Base-by-base conservation (phyloP, 2,888 invertebrate genomes). In the Criorhina ranunculi region DNA sequence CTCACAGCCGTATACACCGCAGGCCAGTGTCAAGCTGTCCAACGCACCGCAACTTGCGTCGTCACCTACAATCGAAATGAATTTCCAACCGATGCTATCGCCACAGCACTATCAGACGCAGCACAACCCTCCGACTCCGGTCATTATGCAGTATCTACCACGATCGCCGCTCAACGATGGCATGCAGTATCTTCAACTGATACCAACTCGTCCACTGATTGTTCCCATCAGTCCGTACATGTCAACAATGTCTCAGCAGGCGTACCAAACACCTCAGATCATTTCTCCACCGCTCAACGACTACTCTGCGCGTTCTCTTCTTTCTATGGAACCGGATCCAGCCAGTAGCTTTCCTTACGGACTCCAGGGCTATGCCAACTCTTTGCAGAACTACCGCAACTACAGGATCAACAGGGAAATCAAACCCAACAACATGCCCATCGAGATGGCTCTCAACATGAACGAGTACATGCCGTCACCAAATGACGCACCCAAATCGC, bases 141-240 rank as follows among this genome's bases (percentile, higher is more conserved):
- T 92, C 60, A 75, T 92, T 53, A 91, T 92, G 91, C 92, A 92
- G 66, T 92, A 92, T 77, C 72, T 91, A 40, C 91, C 91, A 2
- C 89, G 90, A 49, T 62, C 88, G 1, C 86, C 89, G 4, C 86
- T 89, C 17, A 89, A 89, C 59, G 90, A 89, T 60, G 90, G 90
- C 0, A 88, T 91, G 3, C 91, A 92, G 69, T 92, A 91, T 76
- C 86, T 92, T 6, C 91, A 92, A 67, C 77, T 92, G 12, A 91
- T 92, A 66, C 92, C 91, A 49, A 91, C 91, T 0, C 88, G 91
- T 0, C 92, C 92, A 11, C 88, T 91, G 9, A 89, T 91, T 42
- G 91, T 92, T 77, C 92, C 91, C 35, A 90, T 92, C 44, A 89
- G 89, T 62, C 89, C 91, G 0, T 92, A 89, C 67, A 69, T 91